Evolutionary conservation across 2,888 invertebrate genomes (phyloP).

Genomic region (Caradrina kadenii): DNA sequence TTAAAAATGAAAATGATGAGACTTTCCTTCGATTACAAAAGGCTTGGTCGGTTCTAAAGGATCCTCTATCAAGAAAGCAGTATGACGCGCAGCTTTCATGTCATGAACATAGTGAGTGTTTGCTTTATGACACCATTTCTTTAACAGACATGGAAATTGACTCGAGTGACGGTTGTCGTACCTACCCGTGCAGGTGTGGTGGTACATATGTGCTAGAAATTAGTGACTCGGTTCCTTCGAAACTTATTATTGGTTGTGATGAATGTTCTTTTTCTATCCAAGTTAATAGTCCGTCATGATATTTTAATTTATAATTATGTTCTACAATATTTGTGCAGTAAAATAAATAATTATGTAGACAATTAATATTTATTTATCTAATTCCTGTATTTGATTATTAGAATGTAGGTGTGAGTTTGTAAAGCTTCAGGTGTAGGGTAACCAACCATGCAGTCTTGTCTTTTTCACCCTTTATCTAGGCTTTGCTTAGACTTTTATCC

Average conservation of each 20-base stretch:
- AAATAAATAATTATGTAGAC: background rate
- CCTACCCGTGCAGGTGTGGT: slow-evolving; percentile 93
- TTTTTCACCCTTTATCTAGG: too few species aligned
- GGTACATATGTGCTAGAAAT: slow-evolving; percentile 88
- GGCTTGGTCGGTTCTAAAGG: slow-evolving; percentile 93
- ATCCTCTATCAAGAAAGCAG: slow-evolving; percentile 90
- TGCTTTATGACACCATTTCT: slow-evolving; percentile 91
- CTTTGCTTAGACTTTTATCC: too few species aligned
- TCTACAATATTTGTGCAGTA: background rate
- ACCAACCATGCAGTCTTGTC: too few species aligned
- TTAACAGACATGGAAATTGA: slow-evolving; percentile 86
- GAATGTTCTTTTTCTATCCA: slow-evolving; percentile 94
- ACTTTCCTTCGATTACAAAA: slow-evolving; percentile 89
- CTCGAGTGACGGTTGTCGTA: slow-evolving; percentile 76
- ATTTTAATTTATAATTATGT: slow-evolving; percentile 22
- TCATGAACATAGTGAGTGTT: slow-evolving; percentile 89
- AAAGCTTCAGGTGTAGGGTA: too few species aligned
- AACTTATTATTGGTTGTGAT: slow-evolving; percentile 91
- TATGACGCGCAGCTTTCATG: slow-evolving; percentile 92
- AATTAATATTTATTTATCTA: background rate
- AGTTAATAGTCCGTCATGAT: slow-evolving; percentile 77
- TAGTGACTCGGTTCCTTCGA: slow-evolving; percentile 60
- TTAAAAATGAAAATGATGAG: slow-evolving; percentile 66
- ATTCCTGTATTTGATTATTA: too few species aligned
- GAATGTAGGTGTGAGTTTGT: too few species aligned